Evolutionary conservation across 2,797 vertebrate genomes (phyloP), one percentile per base, ranked within the genome.

Genomic region (Gallirallus australis): DNA sequence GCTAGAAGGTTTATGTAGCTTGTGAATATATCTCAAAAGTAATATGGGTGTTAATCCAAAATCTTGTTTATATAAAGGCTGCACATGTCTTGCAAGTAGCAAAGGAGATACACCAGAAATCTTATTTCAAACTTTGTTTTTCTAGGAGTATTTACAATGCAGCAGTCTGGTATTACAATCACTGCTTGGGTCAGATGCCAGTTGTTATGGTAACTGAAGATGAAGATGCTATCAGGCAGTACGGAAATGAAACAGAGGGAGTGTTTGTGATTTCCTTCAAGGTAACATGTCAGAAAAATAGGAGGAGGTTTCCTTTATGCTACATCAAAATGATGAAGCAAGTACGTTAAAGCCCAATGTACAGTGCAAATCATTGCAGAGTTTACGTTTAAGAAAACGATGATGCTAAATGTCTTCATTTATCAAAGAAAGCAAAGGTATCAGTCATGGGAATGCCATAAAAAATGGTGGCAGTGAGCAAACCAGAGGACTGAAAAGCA

Each of bases 151-250:
- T 99, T 95, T 99, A 99, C 96, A 97, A 97, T 12, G 99, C 99
- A 48, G 98, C 99, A 3, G 99, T 98, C 35, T 99, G 99, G 99
- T 99, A 99, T 96, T 98, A 99, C 48, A 97, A 98, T 91, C 99
- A 99, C 97, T 98, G 99, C 93, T 97, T 97, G 66, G 98, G 98
- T 37, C 94, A 97, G 97, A 99, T 98, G 97, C 98, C 99, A 6
- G 82, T 99, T 7, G 98, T 99, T 93, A 99, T 99, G 99, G 99
- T 99, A 94, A 99, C 99, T 10, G 99, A 99, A 93, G 98, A 99
- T 65, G 94, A 96, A 92, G 98, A 98, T 5, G 98, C 98, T 3
- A 96, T 99, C 80, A 95, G 90, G 54, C 97, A 98, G 77, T 99
- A 98, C 4, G 97, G 98, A 97, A 99, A 98, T 94, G 98, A 99